Evolutionary conservation across 2,797 vertebrate species (phyloP).

Genomic region (Crenuchus spilurus): DNA sequence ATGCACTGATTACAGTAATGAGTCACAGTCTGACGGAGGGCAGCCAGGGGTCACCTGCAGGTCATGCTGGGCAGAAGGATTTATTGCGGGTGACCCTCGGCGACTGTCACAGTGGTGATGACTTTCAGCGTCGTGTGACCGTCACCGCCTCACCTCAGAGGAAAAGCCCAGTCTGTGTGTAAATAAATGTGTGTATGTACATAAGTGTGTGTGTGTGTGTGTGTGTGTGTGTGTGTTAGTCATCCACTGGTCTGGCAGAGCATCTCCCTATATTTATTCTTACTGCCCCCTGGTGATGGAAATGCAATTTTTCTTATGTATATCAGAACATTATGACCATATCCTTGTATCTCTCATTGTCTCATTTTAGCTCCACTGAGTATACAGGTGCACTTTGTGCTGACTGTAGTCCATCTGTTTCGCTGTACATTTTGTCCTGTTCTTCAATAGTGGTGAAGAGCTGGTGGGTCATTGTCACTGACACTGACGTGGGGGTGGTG

Average conservation of each 20-base stretch:
- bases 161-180: background rate
- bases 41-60: background rate
- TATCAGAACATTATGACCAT: no score
- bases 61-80: background rate
- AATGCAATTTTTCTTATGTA: background rate
- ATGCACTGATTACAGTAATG: background rate
- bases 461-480: no score
- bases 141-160: background rate
- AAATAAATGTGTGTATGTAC: background rate
- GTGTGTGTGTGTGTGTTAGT: background rate
- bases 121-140: background rate
- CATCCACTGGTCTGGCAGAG: no score
- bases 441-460: no score
- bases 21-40: background rate
- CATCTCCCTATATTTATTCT: no score
- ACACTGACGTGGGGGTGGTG: no score
- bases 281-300: background rate
- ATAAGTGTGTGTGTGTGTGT: background rate
- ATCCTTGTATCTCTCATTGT: no score
- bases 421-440: no score
- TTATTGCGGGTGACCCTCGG: background rate
- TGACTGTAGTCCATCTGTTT: no score
- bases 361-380: no score
- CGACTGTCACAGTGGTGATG: background rate
- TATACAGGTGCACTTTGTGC: no score